phyloP scores from a whole-genome alignment of 64 coral and sea anemone species.

The Catalaphyllia jardinei region DNA sequence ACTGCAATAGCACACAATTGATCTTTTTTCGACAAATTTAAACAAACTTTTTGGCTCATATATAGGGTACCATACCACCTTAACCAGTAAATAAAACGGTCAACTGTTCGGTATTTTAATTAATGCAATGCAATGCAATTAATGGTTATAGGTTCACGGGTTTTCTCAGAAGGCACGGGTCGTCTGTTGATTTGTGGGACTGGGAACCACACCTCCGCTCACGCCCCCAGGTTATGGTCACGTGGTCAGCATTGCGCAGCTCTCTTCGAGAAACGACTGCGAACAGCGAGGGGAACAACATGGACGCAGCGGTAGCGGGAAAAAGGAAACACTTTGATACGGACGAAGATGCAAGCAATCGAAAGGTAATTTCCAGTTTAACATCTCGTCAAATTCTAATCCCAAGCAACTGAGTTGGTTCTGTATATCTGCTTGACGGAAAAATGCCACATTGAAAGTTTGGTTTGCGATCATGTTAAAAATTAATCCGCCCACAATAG shows the following conservation, averaged over 20 bases:
- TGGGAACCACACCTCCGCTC: constrained; percentile 1
- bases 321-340: constrained; percentile 43
- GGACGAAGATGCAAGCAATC: constrained; percentile 19
- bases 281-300: not conserved
- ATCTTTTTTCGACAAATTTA: too few relatives aligned
- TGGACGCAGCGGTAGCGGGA: constrained; percentile 17
- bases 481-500: not conserved
- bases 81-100: too few relatives aligned
- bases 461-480: too few relatives aligned
- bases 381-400: not conserved
- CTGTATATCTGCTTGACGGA: not conserved
- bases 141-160: too few relatives aligned
- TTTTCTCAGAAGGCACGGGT: not conserved
- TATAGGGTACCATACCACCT: too few relatives aligned
- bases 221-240: not conserved
- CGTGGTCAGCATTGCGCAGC: not conserved
- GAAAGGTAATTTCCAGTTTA: not conserved
- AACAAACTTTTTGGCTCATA: too few relatives aligned
- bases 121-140: too few relatives aligned
- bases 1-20: too few relatives aligned
- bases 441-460: not conserved
- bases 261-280: too few relatives aligned
- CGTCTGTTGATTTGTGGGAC: not conserved
- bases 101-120: too few relatives aligned
- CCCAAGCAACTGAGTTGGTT: not conserved